Evolutionary conservation across 2,797 vertebrate genomes (phyloP).

Genomic region (Gallinago stenura): DNA sequence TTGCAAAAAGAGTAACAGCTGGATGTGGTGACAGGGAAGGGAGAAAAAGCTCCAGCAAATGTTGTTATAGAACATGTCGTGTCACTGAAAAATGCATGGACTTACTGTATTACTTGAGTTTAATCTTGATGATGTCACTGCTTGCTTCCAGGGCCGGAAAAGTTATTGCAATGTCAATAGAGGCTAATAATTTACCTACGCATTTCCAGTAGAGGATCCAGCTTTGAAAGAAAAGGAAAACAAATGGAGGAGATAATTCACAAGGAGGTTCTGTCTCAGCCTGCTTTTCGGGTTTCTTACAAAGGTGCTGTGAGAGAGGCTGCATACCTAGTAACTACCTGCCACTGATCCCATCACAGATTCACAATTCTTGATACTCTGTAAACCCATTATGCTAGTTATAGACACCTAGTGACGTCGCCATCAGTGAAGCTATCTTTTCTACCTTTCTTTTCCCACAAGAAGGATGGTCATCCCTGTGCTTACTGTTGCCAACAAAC

Average conservation of each 20-base stretch:
- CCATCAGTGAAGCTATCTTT: background rate
- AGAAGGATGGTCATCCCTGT: background rate
- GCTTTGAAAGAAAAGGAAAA: constrained; percentile 26
- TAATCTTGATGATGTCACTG: constrained; percentile 23
- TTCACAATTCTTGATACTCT: background rate
- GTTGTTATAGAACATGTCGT: background rate
- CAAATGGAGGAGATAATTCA: constrained; percentile 22
- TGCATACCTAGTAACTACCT: background rate
- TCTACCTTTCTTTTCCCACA: background rate
- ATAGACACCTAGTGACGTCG: background rate
- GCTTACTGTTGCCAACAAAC: background rate
- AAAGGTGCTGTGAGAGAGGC: background rate
- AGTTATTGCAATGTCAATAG: background rate
- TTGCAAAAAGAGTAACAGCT: background rate
- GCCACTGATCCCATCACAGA: background rate
- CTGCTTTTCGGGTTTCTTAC: background rate
- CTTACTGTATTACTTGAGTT: background rate
- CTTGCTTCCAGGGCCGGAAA: constrained; percentile 39
- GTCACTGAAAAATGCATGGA: constrained; percentile 4
- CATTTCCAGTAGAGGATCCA: constrained; percentile 29
- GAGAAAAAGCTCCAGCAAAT: constrained; percentile 11
- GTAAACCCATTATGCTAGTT: background rate
- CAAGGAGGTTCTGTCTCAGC: background rate
- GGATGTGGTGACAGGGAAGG: constrained; percentile 1
- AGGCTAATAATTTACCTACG: constrained; percentile 7